Percentiles rank a stretch among this genome's conserved stretches.
These are phyloP conservation scores for Acrossocheilus fasciatus DNA, from an alignment of 2,797 vertebrate genomes.

Conservation along the genomic window DNA sequence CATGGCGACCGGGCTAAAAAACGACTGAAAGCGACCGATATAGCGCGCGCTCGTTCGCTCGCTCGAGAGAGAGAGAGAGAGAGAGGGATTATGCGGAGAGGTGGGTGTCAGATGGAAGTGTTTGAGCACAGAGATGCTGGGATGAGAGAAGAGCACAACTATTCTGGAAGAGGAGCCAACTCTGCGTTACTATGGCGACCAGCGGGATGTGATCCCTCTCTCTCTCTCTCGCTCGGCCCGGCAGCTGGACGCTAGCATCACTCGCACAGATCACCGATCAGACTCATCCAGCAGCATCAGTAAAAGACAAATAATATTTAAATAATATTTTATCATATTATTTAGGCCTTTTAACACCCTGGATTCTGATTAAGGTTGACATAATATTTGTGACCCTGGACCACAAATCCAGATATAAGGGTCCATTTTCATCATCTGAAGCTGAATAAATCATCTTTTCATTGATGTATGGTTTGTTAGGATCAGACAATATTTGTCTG, in stretches of 20 bases:
- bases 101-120: conserved; percentile 35
- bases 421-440: too few species aligned
- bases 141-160: conserved; percentile 54
- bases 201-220: conserved; percentile 44
- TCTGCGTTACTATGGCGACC: conserved; percentile 62
- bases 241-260: not conserved
- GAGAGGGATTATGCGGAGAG: conserved; percentile 8
- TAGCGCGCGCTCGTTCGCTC: not conserved
- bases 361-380: not conserved
- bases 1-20: conserved; percentile 58
- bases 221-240: not conserved
- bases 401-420: too few species aligned
- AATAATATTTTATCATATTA: too few species aligned
- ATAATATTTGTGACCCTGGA: too few species aligned
- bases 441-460: too few species aligned
- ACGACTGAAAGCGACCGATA: conserved; percentile 42
- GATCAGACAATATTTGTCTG: too few species aligned
- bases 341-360: too few species aligned
- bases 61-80: conserved; percentile 12
- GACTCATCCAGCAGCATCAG: too few species aligned
- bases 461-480: too few species aligned
- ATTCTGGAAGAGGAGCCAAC: conserved; percentile 61
- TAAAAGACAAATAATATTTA: not conserved
- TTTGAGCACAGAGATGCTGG: conserved; percentile 44
- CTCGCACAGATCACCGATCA: too few species aligned